Evolutionary conservation across 2,797 vertebrate genomes (phyloP), one percentile per base, ranked within the genome.

Genomic region (Lutjanus campechanus): DNA sequence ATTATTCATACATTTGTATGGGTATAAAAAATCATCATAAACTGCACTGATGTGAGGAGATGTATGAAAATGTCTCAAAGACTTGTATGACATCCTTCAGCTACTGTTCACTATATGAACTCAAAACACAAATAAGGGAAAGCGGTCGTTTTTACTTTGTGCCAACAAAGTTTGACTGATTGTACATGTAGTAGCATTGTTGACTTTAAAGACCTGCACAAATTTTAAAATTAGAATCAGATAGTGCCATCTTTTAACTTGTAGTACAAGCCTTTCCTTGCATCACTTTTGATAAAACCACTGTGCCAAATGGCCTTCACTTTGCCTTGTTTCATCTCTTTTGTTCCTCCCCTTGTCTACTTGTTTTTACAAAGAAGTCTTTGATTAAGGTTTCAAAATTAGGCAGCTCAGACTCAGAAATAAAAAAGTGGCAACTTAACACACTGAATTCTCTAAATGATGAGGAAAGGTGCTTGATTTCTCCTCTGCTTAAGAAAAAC

Each of bases 151-250:
- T 65, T 68, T 19, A 84, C 36, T 70, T 40, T 62, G 17, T 83
- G 49, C 63, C 73, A 84, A 77, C 50, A 71, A 71, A 40, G 19
- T 69, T 55, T 78, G 54, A 70, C 36, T 46, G 20, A 59, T 20
- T 62, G 78, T 75, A 51, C 55, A 20, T 67, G 20, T 71, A 17
- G 43, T 65, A 56, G 19, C n/a, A 20, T 58, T 67, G 17, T 20
- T 47, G 17, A 15, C 5, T 44, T 19, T 6, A 15, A 58, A 70
- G 10, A 29, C 15, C 46, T 68, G 50, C 49, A 71, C 1, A 50
- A 7, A 16, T n/a, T 36, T 4, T 56, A 11, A 46, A 43, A 47
- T 61, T 44, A 63, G 1, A 73, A 16, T 58, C n/a, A 43, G 15
- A 40, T 46, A 25, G 60, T 71, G 47, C 47, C 61, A 67, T 50